Base-by-base conservation (phyloP, 2,888 invertebrate genomes). In the Temnothorax rugatulus region DNA sequence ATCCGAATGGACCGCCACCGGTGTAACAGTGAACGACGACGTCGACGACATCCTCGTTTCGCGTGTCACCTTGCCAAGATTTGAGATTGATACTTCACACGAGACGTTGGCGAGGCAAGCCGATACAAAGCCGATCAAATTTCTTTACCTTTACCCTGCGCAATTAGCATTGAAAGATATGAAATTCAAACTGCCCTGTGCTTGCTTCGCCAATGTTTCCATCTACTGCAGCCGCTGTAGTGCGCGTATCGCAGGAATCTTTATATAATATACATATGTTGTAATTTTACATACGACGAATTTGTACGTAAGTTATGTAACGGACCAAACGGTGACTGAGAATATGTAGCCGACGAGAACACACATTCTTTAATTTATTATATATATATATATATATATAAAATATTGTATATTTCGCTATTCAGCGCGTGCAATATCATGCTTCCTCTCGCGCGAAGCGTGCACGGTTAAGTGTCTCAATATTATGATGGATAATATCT, bases 1-100 rank as follows among this genome's bases (percentile, higher is more conserved):
- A 99, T 95, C 97, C 98, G 34, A 97, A 99, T 94, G 99, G 99
- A 88, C 98, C 99, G 71, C 99, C 99, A 84, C 99, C 99, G 76
- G 96, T 98, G 85, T 99, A 97, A 95, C 57, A 25, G 25, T 86
- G 71, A 86, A 66, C 15, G 64, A 7, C 41, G 11, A 54, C 15
- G 18, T 57, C 15, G 64, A 7, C 41, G 11, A 54, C 15, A 18
- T 57, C 15, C 47, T 57, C 38, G 54, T 44, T 34, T 38, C 13
- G 34, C 18, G 25, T 52, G 34, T 34, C 9, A 25, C 25, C 38
- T 7, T 21, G 25, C 25, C 21, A 34, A 63, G 52, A 52, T 8
- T 38, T 38, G n/a, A 81, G 3, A 64, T 64, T 61, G 50, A 57
- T 75, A 34, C 44, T 57, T 11, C 44, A 7, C 34, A 25, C 13